Conservation (phyloP, 2,797 vertebrate species). For the Lateolabrax maculatus region DNA sequence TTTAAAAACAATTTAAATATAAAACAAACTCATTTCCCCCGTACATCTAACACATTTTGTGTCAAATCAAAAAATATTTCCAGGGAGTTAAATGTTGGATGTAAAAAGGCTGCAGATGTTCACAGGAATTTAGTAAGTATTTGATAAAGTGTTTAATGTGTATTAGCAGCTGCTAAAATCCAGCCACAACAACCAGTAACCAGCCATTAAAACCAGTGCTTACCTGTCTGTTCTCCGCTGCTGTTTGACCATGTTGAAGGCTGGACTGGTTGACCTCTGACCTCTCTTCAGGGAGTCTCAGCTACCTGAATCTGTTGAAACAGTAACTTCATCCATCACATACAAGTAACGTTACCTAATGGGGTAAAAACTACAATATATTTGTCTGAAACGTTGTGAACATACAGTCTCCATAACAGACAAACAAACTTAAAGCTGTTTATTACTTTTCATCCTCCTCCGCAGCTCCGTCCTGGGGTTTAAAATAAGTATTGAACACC, state of each 20-base stretch:
- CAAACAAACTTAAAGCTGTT: neutral
- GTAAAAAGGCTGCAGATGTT: too few species aligned
- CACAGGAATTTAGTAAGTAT: too few species aligned
- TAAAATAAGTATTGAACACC: neutral
- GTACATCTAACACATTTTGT: too few species aligned
- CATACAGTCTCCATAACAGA: too few species aligned
- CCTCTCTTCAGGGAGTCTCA: neutral
- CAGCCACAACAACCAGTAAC: too few species aligned
- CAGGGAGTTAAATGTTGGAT: too few species aligned
- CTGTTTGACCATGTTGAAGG: constrained; percentile 54
- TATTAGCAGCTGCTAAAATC: too few species aligned
- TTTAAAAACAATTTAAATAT: too few species aligned
- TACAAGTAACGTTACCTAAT: neutral
- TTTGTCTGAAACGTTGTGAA: neutral
- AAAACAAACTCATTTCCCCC: too few species aligned
- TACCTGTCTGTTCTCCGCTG: constrained; percentile 47
- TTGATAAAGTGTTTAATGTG: too few species aligned
- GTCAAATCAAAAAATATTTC: too few species aligned
- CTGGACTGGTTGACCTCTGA: constrained; percentile 36
- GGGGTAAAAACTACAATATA: neutral
- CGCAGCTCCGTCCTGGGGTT: neutral
- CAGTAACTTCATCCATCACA: neutral
- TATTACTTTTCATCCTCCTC: too few species aligned
- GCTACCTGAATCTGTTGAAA: neutral
- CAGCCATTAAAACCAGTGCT: neutral